Evolutionary conservation across 2,797 vertebrate genomes (phyloP).

Genomic region (Poeciliopsis gracilis): DNA sequence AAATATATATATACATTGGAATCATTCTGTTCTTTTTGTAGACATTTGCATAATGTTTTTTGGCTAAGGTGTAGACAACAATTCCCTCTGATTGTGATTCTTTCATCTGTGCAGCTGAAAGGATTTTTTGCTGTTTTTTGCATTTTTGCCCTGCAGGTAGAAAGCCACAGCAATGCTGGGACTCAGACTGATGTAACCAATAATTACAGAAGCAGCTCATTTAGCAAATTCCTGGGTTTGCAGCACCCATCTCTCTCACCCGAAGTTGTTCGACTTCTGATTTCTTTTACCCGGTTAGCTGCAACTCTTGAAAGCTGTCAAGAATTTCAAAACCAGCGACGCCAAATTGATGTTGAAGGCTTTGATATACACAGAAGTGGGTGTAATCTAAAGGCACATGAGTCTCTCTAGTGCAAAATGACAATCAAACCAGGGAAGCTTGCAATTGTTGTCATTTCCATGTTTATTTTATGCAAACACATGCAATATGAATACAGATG

Average conservation of each 20-base stretch:
- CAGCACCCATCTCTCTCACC: conserved; percentile 28
- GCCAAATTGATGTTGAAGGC: conserved; percentile 5
- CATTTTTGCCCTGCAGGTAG: conserved; percentile 42
- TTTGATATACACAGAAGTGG: conserved; percentile 21
- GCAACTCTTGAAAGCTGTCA: conserved; percentile 14
- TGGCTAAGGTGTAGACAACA: not conserved
- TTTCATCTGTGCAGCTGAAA: not conserved
- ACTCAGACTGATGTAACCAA: conserved; percentile 62
- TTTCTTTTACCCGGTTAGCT: conserved; percentile 12
- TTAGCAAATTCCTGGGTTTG: conserved; percentile 42
- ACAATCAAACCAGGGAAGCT: conserved; percentile 14
- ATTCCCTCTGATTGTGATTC: not conserved
- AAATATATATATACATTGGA: not conserved
- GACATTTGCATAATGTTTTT: not conserved
- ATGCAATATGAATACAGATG: conserved; percentile 44
- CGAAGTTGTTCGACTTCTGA: conserved; percentile 11
- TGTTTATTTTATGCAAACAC: conserved; percentile 20
- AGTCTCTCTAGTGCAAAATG: conserved; percentile 1
- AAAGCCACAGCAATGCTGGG: conserved; percentile 12
- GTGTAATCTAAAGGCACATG: conserved; percentile 5
- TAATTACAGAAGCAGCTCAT: conserved; percentile 58
- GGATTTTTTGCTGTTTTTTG: not conserved
- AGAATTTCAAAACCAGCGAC: not conserved
- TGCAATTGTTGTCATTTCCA: conserved; percentile 14
- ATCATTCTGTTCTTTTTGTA: not conserved